A percentile compares a stretch with the other conserved stretches of the same genome.
These are phyloP conservation scores for Meghimatium bilineatum DNA, from an alignment of 2,888 invertebrate genomes.

Conservation along the genomic window DNA sequence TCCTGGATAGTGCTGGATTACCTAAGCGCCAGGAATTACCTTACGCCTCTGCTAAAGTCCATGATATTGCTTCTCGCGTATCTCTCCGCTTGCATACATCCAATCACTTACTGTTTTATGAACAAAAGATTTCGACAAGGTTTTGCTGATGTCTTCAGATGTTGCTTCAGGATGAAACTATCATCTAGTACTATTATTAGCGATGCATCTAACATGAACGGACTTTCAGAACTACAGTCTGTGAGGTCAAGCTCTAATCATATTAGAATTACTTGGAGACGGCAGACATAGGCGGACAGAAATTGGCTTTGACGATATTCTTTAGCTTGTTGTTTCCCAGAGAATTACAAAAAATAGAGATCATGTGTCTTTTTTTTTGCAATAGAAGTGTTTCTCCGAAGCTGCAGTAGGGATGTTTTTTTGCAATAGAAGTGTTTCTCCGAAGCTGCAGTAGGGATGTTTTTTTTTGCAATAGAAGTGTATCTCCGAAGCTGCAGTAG, in stretches of 20 bases:
- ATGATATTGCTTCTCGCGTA: constrained; percentile 87
- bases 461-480: no score
- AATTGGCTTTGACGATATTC: no score
- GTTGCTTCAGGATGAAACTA: constrained; percentile 76
- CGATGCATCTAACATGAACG: constrained; percentile 26
- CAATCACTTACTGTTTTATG: constrained; percentile 95
- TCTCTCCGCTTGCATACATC: constrained; percentile 90
- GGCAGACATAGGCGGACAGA: not conserved
- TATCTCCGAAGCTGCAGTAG: no score
- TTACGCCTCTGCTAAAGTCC: constrained; percentile 79
- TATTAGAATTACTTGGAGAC: constrained; percentile 35
- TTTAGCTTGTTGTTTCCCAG: no score
- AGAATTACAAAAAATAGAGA: no score
- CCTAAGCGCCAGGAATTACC: constrained; percentile 79
- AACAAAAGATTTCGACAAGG: constrained; percentile 89
- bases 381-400: no score
- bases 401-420: no score
- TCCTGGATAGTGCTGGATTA: constrained; percentile 87
- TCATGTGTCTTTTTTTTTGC: no score
- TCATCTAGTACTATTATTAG: constrained; percentile 30
- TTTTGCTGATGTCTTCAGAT: constrained; percentile 85
- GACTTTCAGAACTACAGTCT: not conserved
- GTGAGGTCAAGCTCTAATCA: not conserved
- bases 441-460: no score
- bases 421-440: no score